Evolutionary conservation across 2,113 vertebrate genomes (phyloP), one percentile per base, ranked within the genome.

Genomic region (Geothlypis trichas): DNA sequence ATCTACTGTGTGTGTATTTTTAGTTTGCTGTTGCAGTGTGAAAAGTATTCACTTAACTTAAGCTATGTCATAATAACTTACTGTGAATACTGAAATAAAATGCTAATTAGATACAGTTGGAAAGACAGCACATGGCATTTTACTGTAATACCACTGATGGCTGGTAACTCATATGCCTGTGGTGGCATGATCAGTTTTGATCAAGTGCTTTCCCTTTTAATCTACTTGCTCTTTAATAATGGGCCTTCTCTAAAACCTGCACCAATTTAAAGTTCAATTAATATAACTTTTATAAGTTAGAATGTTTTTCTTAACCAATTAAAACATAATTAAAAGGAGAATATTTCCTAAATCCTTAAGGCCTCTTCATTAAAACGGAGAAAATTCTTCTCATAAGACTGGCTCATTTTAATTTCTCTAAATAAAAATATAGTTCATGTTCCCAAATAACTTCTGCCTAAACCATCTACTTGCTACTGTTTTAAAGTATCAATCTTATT

Each of bases 51-150:
- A 87, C 80, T 96, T 90, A 63, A 86, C 73, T 92, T 95, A 78
- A 90, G 68, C 73, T 92, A 31, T 92, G 68, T 90, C 83, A 78
- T 88, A 86, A 83, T 94, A 95, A 84, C 47, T 95, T 92, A 84
- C 68, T 90, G 59, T 77, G 93, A 95, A 74, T 95, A 95, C 85
- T 81, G 92, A 95, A 97, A 95, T 90, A 86, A 86, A 95, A 96
- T 95, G 90, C 83, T 93, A 94, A 94, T 93, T 95, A 83, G 79
- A 74, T 96, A 63, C 79, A 89, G 83, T 90, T 95, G 79, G 86
- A 93, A 93, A 86, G 83, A 92, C 18, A 95, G 76, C 90, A 95
- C 72, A 90, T 77, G 89, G 83, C 83, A 94, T 86, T 90, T 93
- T 81, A 77, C 85, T 93, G 79, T 90, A 92, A 88, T 84, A 77